phyloP scores from a whole-genome alignment of 2,888 invertebrate species.

The Synergus laeviventris region DNA sequence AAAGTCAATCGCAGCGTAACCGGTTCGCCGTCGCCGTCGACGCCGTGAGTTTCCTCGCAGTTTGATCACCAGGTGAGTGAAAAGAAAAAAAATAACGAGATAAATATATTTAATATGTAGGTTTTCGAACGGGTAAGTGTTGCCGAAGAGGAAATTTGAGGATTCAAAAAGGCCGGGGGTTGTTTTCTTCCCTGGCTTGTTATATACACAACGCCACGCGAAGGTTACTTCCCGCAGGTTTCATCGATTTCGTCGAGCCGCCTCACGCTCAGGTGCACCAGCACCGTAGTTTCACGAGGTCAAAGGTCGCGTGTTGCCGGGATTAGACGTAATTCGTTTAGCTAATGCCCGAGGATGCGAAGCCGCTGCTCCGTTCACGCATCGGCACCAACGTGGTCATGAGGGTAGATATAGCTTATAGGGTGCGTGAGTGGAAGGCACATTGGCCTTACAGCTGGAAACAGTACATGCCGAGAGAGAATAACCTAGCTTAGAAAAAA shows the following conservation, averaged over 20 bases:
- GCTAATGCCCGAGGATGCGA: background rate
- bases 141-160: background rate
- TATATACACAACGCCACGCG: slow-evolving; percentile 50
- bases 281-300: slow-evolving; percentile 52
- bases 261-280: slow-evolving; percentile 54
- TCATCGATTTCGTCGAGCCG: slow-evolving; percentile 65
- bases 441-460: slow-evolving; percentile 8
- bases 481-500: slow-evolving; percentile 14
- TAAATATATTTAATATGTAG: background rate
- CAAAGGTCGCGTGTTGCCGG: slow-evolving; percentile 44
- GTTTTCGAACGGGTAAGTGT: background rate
- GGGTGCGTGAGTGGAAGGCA: slow-evolving; percentile 9
- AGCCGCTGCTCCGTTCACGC: slow-evolving; percentile 1
- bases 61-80: slow-evolving; percentile 29
- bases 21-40: slow-evolving; percentile 40
- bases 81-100: background rate
- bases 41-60: slow-evolving; percentile 39
- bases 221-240: slow-evolving; percentile 61
- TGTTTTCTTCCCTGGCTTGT: slow-evolving; percentile 52
- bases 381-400: slow-evolving; percentile 29
- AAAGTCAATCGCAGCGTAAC: slow-evolving; percentile 43
- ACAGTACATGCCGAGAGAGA: background rate
- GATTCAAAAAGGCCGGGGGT: slow-evolving; percentile 3
- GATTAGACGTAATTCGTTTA: slow-evolving; percentile 30
- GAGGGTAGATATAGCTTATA: background rate